Base-by-base conservation (phyloP, 1,140 invertebrate genomes). In the Tachypleus tridentatus region DNA sequence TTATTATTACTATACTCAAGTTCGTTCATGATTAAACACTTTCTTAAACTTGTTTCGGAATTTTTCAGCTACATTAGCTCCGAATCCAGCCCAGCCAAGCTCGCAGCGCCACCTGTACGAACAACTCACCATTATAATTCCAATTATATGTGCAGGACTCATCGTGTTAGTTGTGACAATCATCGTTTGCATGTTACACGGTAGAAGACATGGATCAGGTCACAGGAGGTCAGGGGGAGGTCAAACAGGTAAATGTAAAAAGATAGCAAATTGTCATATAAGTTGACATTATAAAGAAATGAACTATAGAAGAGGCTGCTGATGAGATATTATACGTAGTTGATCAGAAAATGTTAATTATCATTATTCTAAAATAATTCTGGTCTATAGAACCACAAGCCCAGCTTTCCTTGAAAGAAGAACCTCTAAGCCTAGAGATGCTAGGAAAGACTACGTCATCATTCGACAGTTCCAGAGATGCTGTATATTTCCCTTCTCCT, bases 401-500 rank as follows among this genome's bases (percentile, higher is more conserved):
- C 51, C 63, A 63, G 4, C 5, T 54, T 2, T 62, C 60, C 5
- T 60, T 62, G 48, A 67, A 67, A 51, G 66, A 63, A 5, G 66
- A 67, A 52, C 64, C 66, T 4, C 52, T 67, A 10, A 62, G 51
- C 63, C 64, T 67, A 63, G 63, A 60, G n/a, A 63, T 67, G 9
- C 48, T 67, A 49, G 66, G 66, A 3, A 63, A 63, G 29, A 65
- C 63, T 54, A 61, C 57, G 29, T 60, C 66, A 3, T 60, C 66
- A 4, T 67, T 64, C 60, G 66, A 67, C 11, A 60, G 64, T 4
- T 63, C 66, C 5, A 67, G 64, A 60, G 66, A 67, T n/a, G 64
- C 63, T 49, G 49, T 70, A 8, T 70, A 70, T 57, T 69, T 69
- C 54, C 68, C 68, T 9, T 69, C 68, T 4, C 68, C 68, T n/a